Conservation (phyloP, 2,888 invertebrate species). For the Microplitis manilae region DNA sequence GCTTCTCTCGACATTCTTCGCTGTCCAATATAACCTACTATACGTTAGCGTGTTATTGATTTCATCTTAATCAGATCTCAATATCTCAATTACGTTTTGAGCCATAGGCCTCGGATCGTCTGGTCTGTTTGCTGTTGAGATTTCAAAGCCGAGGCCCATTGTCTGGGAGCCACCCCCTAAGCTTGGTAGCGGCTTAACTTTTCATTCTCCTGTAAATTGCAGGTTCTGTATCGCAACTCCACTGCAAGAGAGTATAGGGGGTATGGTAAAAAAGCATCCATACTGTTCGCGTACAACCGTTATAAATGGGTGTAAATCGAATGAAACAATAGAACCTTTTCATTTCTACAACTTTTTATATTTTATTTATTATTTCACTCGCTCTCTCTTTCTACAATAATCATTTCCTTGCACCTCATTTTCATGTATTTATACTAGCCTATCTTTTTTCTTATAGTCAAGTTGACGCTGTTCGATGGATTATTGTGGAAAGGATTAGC, state of each 20-base stretch:
- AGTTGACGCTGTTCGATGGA: conserved; percentile 32
- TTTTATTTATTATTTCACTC: conserved; percentile 17
- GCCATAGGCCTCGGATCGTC: conserved; percentile 54
- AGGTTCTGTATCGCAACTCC: conserved; percentile 54
- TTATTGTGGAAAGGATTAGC: conserved; percentile 38
- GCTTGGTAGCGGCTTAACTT: conserved; percentile 68
- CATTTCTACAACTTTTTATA: neutral
- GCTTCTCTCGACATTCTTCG: conserved; percentile 22
- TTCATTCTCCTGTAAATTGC: conserved; percentile 71
- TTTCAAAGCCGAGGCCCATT: conserved; percentile 69
- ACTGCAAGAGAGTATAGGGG: conserved; percentile 52
- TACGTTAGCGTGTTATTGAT: conserved; percentile 61
- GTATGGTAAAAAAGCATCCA: conserved; percentile 27
- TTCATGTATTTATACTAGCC: neutral
- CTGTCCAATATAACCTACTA: conserved; percentile 9
- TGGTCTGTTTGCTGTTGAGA: conserved; percentile 70
- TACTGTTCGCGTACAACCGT: conserved; percentile 20
- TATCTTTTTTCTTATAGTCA: conserved; percentile 16
- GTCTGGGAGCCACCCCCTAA: conserved; percentile 68
- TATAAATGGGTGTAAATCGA: conserved; percentile 65
- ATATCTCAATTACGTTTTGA: conserved; percentile 71
- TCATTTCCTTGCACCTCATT: conserved; percentile 1
- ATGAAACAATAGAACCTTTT: conserved; percentile 65
- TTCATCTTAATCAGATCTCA: conserved; percentile 71
- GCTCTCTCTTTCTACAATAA: conserved; percentile 6